These are phyloP conservation scores for Subacronicta megacephala DNA, from an alignment of 2,888 invertebrate genomes.

Conservation along the genomic window DNA sequence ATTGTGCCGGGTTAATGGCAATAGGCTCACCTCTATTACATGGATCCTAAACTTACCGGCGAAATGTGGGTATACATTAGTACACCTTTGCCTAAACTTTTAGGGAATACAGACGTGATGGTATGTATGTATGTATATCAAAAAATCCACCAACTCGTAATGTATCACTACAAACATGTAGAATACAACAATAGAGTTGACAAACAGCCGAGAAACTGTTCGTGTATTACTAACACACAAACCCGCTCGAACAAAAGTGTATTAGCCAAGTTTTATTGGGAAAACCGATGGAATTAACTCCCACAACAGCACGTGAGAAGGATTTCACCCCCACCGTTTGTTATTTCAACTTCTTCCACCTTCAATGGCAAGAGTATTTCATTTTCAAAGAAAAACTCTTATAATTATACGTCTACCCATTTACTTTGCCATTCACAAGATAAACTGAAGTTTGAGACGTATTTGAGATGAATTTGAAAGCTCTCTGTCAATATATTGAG, in stretches of 20 bases:
- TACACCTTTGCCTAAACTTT: no score
- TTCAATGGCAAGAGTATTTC: slow-evolving; percentile 41
- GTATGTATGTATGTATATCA: no score
- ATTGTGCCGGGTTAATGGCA: no score
- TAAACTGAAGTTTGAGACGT: slow-evolving; percentile 39
- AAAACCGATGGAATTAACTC: slow-evolving; percentile 59
- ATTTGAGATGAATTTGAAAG: slow-evolving; percentile 26
- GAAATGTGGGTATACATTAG: no score
- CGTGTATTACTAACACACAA: slow-evolving; percentile 16
- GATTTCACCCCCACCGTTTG: slow-evolving; percentile 48
- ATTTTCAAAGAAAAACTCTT: slow-evolving; percentile 49
- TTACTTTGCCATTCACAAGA: slow-evolving; percentile 35
- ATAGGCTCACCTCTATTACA: no score
- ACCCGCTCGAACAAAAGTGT: slow-evolving; percentile 44
- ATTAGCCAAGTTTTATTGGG: slow-evolving; percentile 68
- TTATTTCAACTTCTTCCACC: slow-evolving; percentile 46
- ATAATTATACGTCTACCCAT: slow-evolving; percentile 39
- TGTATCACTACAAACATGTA: background rate
- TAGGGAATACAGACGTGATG: no score
- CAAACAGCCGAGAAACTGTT: slow-evolving; percentile 10
- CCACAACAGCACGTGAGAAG: slow-evolving; percentile 45
- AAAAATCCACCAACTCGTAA: no score
- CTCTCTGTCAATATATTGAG: slow-evolving; percentile 27
- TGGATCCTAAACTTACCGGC: no score
- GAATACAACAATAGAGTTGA: slow-evolving; percentile 19